Base-by-base conservation (phyloP, 2,888 invertebrate species). In the Halictus ligatus region DNA sequence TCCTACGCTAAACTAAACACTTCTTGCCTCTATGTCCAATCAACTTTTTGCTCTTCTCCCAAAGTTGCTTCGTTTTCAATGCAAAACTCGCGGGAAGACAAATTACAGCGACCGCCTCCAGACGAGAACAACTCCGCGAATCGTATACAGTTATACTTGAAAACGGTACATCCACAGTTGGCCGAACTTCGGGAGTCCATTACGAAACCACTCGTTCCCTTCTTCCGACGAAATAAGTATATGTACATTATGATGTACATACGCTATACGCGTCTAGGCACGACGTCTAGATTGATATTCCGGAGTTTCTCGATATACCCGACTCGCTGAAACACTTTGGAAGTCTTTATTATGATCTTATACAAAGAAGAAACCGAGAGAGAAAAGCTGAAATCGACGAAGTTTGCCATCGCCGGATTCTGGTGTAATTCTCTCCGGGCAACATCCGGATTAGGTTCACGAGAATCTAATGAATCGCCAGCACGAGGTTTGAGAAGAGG, bases 221-320 rank as follows among this genome's bases (percentile, higher is more conserved):
- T 69, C 69, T 69, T 60, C 60, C 50, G 21, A 8, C 0, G 50
- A 21, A 21, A 54, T 21, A 54, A 54, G 21, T 54, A 54, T 8
- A 54, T 21, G 35, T 35, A 43, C 43, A 43, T 43, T 43, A 43
- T 8, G 35, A n/a, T 10, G 10, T 54, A n/a, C n/a, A 54, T 54
- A 54, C 54, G 21, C 54, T 74, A 60, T 25, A 21, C 35, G 40
- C 25, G 43, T n/a, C 67, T 35, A 18, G 25, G 84, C 46, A 79
- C 58, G 60, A 43, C 64, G 13, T 12, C 58, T 29, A 67, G 43
- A 87, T 85, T 85, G 80, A 85, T 83, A 85, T 78, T 21, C 46
- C 60, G 21, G 83, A 80, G 75, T 85, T 80, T 78, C 83, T 43
- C 50, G 73, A 87, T 83, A 73, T 78, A 87, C 67, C 79, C 77